A percentile compares a stretch with the other conserved stretches of the same genome.
Evolutionary conservation across 2,113 vertebrate species (phyloP).

Genomic region (Delphinapterus leucas): DNA sequence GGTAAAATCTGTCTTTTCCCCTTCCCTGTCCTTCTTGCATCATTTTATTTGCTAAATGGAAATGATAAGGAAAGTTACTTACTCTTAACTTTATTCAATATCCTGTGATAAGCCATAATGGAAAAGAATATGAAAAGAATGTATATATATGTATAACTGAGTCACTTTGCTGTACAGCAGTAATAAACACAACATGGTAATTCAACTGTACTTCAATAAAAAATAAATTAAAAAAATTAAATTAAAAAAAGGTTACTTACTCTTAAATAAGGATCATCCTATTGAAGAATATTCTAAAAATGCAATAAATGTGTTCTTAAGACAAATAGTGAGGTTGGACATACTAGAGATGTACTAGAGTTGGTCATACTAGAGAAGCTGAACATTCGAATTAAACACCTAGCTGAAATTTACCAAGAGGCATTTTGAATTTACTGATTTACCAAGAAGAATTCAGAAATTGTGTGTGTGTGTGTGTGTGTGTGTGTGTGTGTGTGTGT

Average conservation of each 20-base stretch:
- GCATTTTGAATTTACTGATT: background rate
- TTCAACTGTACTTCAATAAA: no score
- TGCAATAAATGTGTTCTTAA: background rate
- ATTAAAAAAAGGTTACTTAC: no score
- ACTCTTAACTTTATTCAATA: background rate
- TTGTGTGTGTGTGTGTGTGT: background rate
- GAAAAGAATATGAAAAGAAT: no score
- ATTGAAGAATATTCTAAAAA: background rate
- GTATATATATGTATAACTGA: no score
- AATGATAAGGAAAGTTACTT: background rate
- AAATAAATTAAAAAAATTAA: no score
- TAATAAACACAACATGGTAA: no score
- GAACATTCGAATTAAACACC: background rate
- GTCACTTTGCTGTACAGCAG: no score
- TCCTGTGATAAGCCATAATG: no score
- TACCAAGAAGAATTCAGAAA: background rate
- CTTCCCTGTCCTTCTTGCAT: background rate
- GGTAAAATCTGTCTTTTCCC: background rate
- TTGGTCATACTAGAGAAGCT: background rate
- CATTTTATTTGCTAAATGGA: background rate
- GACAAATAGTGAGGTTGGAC: background rate
- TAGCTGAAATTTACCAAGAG: background rate
- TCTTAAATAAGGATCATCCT: background rate
- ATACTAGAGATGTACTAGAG: background rate
- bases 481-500: background rate